Percentiles rank a stretch among this genome's conserved stretches.
phyloP scores from a whole-genome alignment of 1,140 invertebrate genomes.

The Drosophila eugracilis region DNA sequence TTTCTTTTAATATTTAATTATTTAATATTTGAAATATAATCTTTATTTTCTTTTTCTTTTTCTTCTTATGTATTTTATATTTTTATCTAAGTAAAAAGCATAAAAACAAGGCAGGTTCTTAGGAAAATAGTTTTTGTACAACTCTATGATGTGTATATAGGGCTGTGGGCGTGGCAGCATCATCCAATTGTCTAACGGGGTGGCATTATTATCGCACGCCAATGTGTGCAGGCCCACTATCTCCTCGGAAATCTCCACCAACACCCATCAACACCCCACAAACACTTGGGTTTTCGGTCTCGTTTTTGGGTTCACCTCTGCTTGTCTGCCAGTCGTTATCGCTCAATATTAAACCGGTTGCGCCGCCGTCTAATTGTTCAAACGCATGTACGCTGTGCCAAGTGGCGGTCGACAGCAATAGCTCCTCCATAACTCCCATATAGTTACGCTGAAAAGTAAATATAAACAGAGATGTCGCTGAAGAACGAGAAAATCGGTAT shows the following conservation, averaged over 20 bases:
- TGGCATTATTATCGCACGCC: conserved; percentile 1
- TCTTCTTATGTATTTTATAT: too few species aligned
- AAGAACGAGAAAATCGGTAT: conserved; percentile 88
- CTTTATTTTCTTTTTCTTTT: too few species aligned
- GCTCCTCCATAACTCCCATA: not conserved
- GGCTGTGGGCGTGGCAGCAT: not conserved
- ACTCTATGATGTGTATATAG: not conserved
- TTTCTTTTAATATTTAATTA: too few species aligned
- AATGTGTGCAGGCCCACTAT: conserved; percentile 43
- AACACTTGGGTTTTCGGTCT: conserved; percentile 30
- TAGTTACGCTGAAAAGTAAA: conserved; percentile 1
- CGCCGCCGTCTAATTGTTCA: conserved; percentile 45
- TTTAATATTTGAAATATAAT: too few species aligned
- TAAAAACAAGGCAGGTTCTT: too few species aligned
- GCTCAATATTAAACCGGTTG: conserved; percentile 75
- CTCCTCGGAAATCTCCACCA: conserved; percentile 56
- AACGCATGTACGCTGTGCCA: conserved; percentile 41
- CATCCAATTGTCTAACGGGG: conserved; percentile 43
- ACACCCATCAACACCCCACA: conserved; percentile 40
- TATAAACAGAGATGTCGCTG: conserved; percentile 47
- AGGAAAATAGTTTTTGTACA: too few species aligned
- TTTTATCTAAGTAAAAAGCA: too few species aligned
- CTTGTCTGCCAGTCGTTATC: conserved; percentile 42
- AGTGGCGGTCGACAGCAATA: conserved; percentile 31
- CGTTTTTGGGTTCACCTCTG: conserved; percentile 63